Percentiles rank a stretch among this genome's conserved stretches.
phyloP scores from a whole-genome alignment of 2,888 invertebrate species.

The Bugulina stolonifera region DNA sequence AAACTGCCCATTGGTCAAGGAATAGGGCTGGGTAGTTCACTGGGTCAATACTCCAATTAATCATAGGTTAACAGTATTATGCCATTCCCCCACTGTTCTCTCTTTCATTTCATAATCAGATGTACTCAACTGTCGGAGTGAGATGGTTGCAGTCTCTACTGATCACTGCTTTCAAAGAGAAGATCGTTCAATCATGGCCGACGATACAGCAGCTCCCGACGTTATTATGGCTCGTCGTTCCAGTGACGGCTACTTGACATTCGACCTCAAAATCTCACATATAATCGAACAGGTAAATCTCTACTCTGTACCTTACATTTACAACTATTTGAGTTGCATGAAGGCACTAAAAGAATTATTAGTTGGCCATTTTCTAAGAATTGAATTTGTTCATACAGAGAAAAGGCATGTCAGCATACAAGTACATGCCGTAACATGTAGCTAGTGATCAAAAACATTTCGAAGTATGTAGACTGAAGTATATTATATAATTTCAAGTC shows the following conservation, averaged over 20 bases:
- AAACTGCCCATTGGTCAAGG: no score
- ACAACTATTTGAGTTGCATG: background rate
- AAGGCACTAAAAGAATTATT: background rate
- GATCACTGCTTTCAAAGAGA: background rate
- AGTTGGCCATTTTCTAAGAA: background rate
- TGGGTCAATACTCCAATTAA: background rate
- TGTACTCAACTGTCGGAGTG: no score
- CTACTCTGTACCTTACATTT: background rate
- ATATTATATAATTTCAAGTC: no score
- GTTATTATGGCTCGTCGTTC: background rate
- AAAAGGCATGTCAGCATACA: no score
- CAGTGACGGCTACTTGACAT: background rate
- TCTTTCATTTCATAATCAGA: no score
- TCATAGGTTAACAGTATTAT: no score
- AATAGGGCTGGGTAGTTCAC: no score
- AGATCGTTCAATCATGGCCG: background rate
- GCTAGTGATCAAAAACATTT: no score
- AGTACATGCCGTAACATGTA: no score
- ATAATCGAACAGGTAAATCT: slow-evolving; percentile 7
- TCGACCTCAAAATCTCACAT: slow-evolving; percentile 20
- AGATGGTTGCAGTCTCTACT: slow-evolving; percentile 1
- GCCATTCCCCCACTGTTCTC: no score
- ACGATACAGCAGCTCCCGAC: background rate
- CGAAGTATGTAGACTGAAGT: no score
- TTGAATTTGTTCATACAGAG: no score